Conservation (phyloP, 2,888 invertebrate species). For the Chloromyia formosa region DNA sequence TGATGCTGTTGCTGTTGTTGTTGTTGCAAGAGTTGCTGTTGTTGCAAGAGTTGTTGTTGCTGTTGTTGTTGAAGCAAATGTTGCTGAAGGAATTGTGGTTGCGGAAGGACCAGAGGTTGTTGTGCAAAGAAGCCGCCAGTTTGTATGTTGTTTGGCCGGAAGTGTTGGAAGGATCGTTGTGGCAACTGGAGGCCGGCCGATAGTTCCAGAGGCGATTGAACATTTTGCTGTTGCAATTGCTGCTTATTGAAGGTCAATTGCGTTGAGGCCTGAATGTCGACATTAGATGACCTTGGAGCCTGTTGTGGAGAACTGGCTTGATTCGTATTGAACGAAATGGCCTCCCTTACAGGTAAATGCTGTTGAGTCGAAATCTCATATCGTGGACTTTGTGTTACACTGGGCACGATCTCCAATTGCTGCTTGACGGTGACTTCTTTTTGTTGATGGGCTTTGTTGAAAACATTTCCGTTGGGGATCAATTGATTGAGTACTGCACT, state of each 20-base stretch:
- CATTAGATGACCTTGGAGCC: conserved; percentile 44
- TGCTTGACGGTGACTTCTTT: conserved; percentile 57
- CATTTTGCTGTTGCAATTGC: conserved; percentile 48
- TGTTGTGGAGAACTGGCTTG: conserved; percentile 24
- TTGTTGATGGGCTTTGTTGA: not conserved
- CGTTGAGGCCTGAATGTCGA: conserved; percentile 60
- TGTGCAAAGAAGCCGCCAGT: conserved; percentile 24
- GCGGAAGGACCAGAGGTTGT: not conserved
- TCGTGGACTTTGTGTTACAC: conserved; percentile 54
- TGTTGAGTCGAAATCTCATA: conserved; percentile 64
- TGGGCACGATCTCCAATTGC: conserved; percentile 63
- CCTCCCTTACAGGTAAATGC: conserved; percentile 69
- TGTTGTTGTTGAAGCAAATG: conserved; percentile 45
- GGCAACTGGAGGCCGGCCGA: conserved; percentile 56
- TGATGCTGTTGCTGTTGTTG: conserved; percentile 40
- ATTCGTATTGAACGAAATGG: conserved; percentile 64
- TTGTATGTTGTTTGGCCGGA: conserved; percentile 51
- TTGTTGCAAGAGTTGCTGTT: not conserved
- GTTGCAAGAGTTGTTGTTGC: conserved; percentile 46
- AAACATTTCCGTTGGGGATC: conserved; percentile 55
- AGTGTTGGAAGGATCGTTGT: conserved; percentile 56
- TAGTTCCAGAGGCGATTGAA: conserved; percentile 53
- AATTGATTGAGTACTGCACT: conserved; percentile 54
- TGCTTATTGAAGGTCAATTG: conserved; percentile 59
- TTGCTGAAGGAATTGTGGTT: conserved; percentile 56